A percentile compares a stretch with the other conserved stretches of the same genome.
These are phyloP conservation scores for Tachypleus tridentatus DNA, from an alignment of 1,140 invertebrate species.

Conservation along the genomic window DNA sequence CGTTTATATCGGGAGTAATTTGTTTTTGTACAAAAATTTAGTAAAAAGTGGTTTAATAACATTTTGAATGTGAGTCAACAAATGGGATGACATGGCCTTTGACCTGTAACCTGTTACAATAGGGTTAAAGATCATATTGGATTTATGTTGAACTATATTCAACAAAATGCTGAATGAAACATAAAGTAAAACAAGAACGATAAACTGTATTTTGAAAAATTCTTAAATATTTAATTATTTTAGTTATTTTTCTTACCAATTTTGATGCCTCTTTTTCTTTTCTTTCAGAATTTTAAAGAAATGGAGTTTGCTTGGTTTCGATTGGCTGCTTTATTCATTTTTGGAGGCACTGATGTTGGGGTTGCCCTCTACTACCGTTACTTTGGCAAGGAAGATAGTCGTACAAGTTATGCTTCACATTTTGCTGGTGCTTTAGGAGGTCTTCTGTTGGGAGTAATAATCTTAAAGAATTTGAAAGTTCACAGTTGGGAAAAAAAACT, in stretches of 20 bases:
- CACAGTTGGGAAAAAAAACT: constrained; percentile 65
- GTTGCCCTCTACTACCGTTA: constrained; percentile 72
- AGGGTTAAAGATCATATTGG: too few species aligned
- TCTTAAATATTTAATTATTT: constrained; percentile 4
- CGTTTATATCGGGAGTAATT: too few species aligned
- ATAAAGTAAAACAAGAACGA: too few species aligned
- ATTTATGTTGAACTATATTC: too few species aligned
- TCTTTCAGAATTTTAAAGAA: constrained; percentile 71
- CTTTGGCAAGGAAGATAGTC: constrained; percentile 31
- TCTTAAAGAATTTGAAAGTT: constrained; percentile 76
- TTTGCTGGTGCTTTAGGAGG: constrained; percentile 74
- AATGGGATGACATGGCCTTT: too few species aligned
- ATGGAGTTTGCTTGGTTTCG: constrained; percentile 79
- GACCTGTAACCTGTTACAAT: too few species aligned
- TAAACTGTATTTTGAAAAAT: too few species aligned
- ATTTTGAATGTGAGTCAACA: too few species aligned
- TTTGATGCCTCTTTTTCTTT: not conserved
- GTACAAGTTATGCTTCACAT: constrained; percentile 77
- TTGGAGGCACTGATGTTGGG: constrained; percentile 61
- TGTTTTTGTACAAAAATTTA: too few species aligned
- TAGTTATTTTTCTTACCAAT: not conserved
- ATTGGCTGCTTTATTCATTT: constrained; percentile 57
- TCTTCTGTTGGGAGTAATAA: constrained; percentile 82
- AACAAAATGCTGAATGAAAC: too few species aligned
- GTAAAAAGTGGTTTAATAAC: too few species aligned